Conservation (phyloP, 2,113 vertebrate genomes). For the Tetraodon nigroviridis region DNA sequence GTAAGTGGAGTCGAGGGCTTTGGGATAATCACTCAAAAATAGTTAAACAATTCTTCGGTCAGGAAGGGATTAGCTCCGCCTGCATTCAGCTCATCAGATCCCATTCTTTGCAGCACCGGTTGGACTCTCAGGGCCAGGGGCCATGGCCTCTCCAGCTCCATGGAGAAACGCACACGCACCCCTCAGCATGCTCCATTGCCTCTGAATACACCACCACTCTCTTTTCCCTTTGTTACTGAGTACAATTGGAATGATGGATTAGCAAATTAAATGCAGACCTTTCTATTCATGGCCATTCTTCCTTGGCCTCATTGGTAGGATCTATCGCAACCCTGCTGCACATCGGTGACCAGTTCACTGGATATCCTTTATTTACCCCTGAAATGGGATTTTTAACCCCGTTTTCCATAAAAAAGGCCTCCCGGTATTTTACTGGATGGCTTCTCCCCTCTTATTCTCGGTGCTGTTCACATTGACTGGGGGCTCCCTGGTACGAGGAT, state of each 20-base stretch:
- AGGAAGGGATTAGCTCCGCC: slow-evolving; percentile 69
- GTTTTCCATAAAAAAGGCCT: slow-evolving; percentile 18
- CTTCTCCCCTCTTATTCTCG: slow-evolving; percentile 26
- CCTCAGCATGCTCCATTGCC: slow-evolving; percentile 56
- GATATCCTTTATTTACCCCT: slow-evolving; percentile 30
- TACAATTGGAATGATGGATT: slow-evolving; percentile 69
- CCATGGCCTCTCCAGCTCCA: slow-evolving; percentile 54
- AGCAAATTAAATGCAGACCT: slow-evolving; percentile 69
- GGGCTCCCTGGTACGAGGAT: slow-evolving; percentile 41
- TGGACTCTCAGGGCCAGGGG: slow-evolving; percentile 61
- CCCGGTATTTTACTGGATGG: slow-evolving; percentile 38
- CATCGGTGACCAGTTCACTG: slow-evolving; percentile 35
- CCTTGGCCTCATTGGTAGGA: slow-evolving; percentile 50
- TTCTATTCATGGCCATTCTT: slow-evolving; percentile 53
- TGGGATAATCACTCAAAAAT: slow-evolving; percentile 70
- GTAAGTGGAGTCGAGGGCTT: slow-evolving; percentile 61
- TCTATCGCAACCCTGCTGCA: slow-evolving; percentile 34
- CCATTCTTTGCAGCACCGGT: slow-evolving; percentile 51
- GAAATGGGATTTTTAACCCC: slow-evolving; percentile 2
- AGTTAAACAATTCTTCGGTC: slow-evolving; percentile 70
- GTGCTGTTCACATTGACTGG: slow-evolving; percentile 44
- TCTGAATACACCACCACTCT: slow-evolving; percentile 64
- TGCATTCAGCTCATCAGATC: slow-evolving; percentile 59
- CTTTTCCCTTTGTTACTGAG: slow-evolving; percentile 53
- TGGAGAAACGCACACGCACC: slow-evolving; percentile 60